Conservation (phyloP, 2,888 invertebrate genomes). For the Suillia variegata region DNA sequence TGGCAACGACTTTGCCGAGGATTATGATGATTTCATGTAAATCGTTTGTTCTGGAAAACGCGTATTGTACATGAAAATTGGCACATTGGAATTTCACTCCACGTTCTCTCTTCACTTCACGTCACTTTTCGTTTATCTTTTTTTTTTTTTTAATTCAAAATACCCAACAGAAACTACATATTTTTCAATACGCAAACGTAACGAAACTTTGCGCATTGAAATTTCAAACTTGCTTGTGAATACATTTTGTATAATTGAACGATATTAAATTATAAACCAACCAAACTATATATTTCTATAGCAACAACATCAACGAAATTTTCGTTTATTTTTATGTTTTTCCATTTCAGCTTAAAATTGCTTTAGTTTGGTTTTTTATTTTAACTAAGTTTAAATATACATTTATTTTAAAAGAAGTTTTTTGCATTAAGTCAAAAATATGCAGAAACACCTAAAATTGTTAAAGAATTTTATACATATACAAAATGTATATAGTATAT, state of each 20-base stretch:
- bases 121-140: too few relatives aligned
- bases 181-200: neutral
- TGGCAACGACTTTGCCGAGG: slow-evolving; percentile 72
- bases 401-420: too few relatives aligned
- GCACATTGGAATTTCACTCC: slow-evolving; percentile 40
- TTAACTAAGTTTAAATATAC: too few relatives aligned
- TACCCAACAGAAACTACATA: slow-evolving; percentile 6
- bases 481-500: too few relatives aligned
- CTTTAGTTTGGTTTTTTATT: too few relatives aligned
- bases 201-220: neutral
- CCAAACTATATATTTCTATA: slow-evolving; percentile 1
- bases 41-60: slow-evolving; percentile 36
- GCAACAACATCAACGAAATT: too few relatives aligned
- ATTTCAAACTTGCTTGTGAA: slow-evolving; percentile 5
- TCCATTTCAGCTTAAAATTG: too few relatives aligned
- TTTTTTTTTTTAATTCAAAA: slow-evolving; percentile 45
- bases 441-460: too few relatives aligned
- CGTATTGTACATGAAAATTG: slow-evolving; percentile 40
- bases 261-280: too few relatives aligned
- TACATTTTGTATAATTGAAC: slow-evolving; percentile 7
- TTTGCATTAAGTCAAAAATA: too few relatives aligned
- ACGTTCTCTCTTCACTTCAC: slow-evolving; percentile 27
- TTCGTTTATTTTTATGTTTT: too few relatives aligned
- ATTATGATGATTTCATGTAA: slow-evolving; percentile 84
- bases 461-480: too few relatives aligned